Evolutionary conservation across 2,113 vertebrate genomes (phyloP).

Genomic region (Suncus etruscus): DNA sequence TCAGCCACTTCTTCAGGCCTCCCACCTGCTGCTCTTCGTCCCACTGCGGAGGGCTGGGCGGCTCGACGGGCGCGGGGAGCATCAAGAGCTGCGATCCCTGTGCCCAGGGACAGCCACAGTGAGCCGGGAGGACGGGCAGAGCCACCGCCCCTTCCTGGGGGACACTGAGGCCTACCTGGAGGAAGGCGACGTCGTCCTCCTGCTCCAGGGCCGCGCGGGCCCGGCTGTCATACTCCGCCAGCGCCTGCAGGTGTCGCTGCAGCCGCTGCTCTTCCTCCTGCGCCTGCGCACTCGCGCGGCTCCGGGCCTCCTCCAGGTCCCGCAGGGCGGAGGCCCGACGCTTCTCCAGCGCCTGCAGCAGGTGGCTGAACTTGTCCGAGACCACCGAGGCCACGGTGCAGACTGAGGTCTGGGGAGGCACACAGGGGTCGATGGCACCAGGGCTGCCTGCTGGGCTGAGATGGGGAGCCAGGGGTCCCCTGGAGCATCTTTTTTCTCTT

Average conservation of each 20-base stretch:
- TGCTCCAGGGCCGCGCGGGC: conserved; percentile 85
- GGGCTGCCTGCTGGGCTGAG: not conserved
- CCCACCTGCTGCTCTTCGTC: conserved; percentile 49
- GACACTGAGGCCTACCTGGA: conserved; percentile 88
- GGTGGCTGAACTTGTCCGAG: conserved; percentile 86
- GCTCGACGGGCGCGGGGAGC: not conserved
- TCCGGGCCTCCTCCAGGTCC: conserved; percentile 85
- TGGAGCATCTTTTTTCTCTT: too few relatives aligned
- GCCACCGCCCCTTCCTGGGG: fast-evolving
- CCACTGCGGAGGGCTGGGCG: conserved; percentile 50
- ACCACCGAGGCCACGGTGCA: conserved; percentile 85
- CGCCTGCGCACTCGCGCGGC: conserved; percentile 53
- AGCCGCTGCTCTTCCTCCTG: conserved; percentile 80
- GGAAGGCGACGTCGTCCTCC: conserved; percentile 85
- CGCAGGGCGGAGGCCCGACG: conserved; percentile 78
- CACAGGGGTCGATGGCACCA: not conserved
- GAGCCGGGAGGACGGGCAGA: fast-evolving
- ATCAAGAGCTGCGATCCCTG: conserved; percentile 66
- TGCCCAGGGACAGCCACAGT: not conserved
- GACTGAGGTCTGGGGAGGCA: conserved; percentile 87
- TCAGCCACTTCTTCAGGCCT: conserved; percentile 51
- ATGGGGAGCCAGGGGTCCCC: not conserved
- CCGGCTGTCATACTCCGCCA: conserved; percentile 80
- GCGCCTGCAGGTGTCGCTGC: conserved; percentile 76
- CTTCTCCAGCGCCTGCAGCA: conserved; percentile 88